These are phyloP conservation scores for Choristoneura rosaceana DNA, from an alignment of 2,888 invertebrate species.

Conservation along the genomic window DNA sequence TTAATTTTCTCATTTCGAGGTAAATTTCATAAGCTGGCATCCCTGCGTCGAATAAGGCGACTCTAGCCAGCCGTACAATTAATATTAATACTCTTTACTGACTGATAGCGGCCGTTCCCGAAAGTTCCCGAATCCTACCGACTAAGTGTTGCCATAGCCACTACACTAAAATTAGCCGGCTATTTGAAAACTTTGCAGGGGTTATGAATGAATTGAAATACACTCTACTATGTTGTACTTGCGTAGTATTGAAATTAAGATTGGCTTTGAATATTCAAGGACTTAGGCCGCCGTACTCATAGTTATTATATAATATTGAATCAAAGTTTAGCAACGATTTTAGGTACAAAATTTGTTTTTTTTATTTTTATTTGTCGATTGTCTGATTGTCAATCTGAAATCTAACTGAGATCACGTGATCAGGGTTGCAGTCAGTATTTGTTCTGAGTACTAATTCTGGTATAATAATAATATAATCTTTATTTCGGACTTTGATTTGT, in stretches of 20 bases:
- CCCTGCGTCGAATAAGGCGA: conserved; percentile 51
- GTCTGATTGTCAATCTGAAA: too few relatives aligned
- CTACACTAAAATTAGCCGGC: conserved; percentile 65
- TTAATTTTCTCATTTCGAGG: conserved; percentile 37
- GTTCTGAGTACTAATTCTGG: neutral
- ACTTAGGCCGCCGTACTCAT: neutral
- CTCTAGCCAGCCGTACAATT: conserved; percentile 72
- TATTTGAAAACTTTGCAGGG: conserved; percentile 62
- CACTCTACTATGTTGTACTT: conserved; percentile 56
- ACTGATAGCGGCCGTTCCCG: conserved; percentile 71
- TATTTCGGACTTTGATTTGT: too few relatives aligned
- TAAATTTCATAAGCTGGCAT: conserved; percentile 36
- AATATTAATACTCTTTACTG: conserved; percentile 69
- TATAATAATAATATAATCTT: too few relatives aligned
- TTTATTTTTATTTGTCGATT: too few relatives aligned
- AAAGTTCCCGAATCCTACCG: conserved; percentile 63
- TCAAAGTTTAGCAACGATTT: too few relatives aligned
- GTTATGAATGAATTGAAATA: conserved; percentile 54
- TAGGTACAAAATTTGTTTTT: too few relatives aligned
- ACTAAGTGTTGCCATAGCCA: conserved; percentile 49
- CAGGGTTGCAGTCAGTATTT: neutral
- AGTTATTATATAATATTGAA: too few relatives aligned
- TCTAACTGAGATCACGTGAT: too few relatives aligned
- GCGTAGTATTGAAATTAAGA: conserved; percentile 14
- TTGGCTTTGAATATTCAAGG: neutral